Conservation (phyloP, 2,888 invertebrate genomes). For the Parochlus steinenii region DNA sequence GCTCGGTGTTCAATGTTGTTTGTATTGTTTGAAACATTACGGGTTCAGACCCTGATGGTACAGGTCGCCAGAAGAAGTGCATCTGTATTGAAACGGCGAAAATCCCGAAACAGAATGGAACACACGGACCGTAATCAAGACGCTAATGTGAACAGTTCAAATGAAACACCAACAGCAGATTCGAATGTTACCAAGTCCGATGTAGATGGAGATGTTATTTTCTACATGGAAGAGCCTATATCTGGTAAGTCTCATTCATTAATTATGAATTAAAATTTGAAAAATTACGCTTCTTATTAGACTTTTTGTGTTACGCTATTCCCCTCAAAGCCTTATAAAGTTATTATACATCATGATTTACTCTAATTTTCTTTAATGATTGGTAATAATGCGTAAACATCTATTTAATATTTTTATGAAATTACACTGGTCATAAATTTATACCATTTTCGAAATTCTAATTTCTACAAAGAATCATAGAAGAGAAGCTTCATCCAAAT, state of each 20-base stretch:
- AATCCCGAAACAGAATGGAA: constrained; percentile 50
- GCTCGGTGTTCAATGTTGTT: constrained; percentile 21
- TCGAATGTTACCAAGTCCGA: constrained; percentile 22
- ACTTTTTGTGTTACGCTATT: no score
- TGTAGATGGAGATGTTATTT: constrained; percentile 45
- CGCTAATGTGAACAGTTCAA: constrained; percentile 17
- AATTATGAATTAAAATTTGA: no score
- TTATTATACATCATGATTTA: no score
- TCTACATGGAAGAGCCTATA: constrained; percentile 46
- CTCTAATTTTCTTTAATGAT: no score
- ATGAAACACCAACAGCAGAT: constrained; percentile 16
- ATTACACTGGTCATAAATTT: no score
- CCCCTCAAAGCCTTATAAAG: no score
- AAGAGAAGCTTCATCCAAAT: no score
- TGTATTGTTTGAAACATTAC: constrained; percentile 16
- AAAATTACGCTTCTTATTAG: no score
- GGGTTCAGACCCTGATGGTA: constrained; percentile 50
- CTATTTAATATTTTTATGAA: no score
- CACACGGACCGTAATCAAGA: constrained; percentile 17
- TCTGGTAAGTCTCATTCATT: constrained; percentile 37
- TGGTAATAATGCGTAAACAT: no score
- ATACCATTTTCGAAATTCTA: no score
- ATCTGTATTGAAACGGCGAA: constrained; percentile 51
- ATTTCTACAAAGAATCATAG: no score
- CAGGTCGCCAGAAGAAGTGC: constrained; percentile 61